Evolutionary conservation across 1,140 invertebrate genomes (phyloP).

Genomic region (Leptopilina clavipes): DNA sequence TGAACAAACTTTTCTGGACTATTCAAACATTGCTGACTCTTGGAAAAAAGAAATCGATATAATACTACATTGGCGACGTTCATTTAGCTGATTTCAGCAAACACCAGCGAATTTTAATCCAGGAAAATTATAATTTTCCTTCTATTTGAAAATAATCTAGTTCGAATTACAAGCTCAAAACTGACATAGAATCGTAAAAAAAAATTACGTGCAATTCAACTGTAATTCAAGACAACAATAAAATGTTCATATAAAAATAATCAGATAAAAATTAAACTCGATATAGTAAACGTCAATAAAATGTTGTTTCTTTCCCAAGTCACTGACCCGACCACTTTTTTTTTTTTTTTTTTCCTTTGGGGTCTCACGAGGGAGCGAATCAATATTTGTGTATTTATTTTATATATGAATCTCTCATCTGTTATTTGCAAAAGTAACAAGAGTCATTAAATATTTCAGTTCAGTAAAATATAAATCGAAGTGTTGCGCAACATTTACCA

Average conservation of each 20-base stretch:
- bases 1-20: background rate
- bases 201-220: background rate
- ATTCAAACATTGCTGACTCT: constrained; percentile 9
- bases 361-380: background rate
- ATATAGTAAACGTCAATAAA: background rate
- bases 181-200: background rate
- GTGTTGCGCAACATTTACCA: no score
- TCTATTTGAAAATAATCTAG: background rate
- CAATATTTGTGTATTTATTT: constrained; percentile 22
- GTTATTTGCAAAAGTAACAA: constrained; percentile 19
- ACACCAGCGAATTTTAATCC: background rate
- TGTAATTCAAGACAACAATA: background rate
- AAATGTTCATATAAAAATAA: background rate
- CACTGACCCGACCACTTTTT: background rate
- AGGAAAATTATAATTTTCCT: background rate
- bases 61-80: background rate
- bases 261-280: background rate
- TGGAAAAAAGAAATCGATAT: constrained; percentile 14
- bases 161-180: background rate
- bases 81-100: constrained; percentile 8
- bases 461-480: background rate
- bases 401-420: constrained; percentile 21
- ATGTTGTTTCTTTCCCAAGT: background rate
- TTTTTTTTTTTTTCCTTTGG: background rate
- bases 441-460: background rate